Percentiles rank a stretch among this genome's conserved stretches.
Conservation (phyloP, 2,113 vertebrate species). For the Anoura caudifer region DNA sequence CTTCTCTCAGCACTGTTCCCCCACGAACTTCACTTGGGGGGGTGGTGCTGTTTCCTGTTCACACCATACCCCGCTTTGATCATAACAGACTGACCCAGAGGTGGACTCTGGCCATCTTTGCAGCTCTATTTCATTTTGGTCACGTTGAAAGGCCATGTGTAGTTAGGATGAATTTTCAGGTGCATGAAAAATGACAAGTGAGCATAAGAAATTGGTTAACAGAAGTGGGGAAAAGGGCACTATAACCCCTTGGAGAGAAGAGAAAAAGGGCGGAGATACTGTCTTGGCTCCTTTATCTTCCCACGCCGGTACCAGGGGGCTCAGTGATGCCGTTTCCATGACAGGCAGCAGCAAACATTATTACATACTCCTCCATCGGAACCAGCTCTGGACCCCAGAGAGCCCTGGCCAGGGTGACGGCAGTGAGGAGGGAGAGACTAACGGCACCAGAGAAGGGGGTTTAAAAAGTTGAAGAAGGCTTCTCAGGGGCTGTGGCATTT, state of each 20-base stretch:
- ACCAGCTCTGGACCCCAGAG: neutral
- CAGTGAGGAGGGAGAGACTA: neutral
- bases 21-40: neutral
- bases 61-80: neutral
- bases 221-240: neutral
- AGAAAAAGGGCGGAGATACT: neutral
- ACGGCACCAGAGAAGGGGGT: neutral
- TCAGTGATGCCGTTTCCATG: neutral
- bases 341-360: too few species aligned
- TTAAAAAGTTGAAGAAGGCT: neutral
- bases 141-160: neutral
- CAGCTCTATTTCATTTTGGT: neutral
- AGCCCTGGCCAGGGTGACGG: neutral
- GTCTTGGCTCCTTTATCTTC: neutral
- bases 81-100: neutral
- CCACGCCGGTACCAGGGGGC: accelerated
- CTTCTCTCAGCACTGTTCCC: neutral
- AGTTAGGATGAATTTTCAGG: neutral
- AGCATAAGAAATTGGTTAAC: neutral
- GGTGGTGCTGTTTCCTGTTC: too few species aligned
- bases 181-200: neutral
- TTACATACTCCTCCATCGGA: neutral
- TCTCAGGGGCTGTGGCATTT: neutral
- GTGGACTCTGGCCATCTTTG: neutral
- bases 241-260: neutral